Evolutionary conservation across 2,113 vertebrate genomes (phyloP).

Genomic region (Nothobranchius furzeri): DNA sequence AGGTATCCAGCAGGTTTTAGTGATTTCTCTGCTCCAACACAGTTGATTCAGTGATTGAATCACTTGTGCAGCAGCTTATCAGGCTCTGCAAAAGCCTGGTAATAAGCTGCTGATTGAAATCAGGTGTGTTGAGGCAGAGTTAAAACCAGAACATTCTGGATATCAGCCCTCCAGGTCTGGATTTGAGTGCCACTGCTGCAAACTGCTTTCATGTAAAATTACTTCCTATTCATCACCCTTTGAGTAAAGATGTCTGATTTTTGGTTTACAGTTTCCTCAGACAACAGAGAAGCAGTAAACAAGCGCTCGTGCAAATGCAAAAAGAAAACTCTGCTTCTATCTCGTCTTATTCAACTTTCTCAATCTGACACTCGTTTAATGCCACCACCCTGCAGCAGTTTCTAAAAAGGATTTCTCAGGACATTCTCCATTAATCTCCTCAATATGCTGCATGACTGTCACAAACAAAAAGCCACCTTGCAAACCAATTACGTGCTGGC

Average conservation of each 20-base stretch:
- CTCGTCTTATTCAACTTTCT: conserved; percentile 35
- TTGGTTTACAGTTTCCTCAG: not conserved
- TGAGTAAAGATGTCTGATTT: not conserved
- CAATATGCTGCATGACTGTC: conserved; percentile 50
- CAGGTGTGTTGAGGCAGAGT: too few relatives aligned
- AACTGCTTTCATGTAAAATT: not conserved
- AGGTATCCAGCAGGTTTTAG: too few relatives aligned
- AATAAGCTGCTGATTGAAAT: too few relatives aligned
- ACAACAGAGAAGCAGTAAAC: conserved; percentile 7
- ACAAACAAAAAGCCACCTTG: conserved; percentile 49
- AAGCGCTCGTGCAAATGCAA: conserved; percentile 10
- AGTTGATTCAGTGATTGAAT: too few relatives aligned
- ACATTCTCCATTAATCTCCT: conserved; percentile 60
- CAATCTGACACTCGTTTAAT: conserved; percentile 35
- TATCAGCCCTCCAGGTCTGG: too few relatives aligned
- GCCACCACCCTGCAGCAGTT: conserved; percentile 31
- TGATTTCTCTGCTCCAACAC: too few relatives aligned
- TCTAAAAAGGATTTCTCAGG: conserved; percentile 47
- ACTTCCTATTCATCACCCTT: not conserved
- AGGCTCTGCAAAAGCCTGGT: too few relatives aligned
- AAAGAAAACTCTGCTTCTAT: conserved; percentile 22
- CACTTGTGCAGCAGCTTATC: too few relatives aligned
- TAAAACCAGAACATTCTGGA: too few relatives aligned
- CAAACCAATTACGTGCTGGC: conserved; percentile 64
- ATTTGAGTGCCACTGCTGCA: too few relatives aligned